Conservation (phyloP, 2,113 vertebrate species). For the Lethenteron reissneri region DNA sequence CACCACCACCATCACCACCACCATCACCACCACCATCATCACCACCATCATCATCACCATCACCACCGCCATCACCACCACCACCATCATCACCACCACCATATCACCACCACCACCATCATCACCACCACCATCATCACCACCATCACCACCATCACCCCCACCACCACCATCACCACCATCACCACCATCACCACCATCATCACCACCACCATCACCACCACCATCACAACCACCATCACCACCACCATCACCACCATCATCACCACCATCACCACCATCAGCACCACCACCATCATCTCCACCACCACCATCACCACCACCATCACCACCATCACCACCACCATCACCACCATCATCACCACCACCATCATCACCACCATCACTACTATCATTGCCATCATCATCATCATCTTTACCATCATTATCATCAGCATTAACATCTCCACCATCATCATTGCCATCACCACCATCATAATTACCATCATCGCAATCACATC, state of each 20-base stretch:
- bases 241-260: not conserved
- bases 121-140: not conserved
- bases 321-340: not conserved
- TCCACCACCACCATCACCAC: not conserved
- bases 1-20: not conserved
- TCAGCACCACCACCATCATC: not conserved
- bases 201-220: not conserved
- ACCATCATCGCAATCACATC: not conserved
- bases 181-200: not conserved
- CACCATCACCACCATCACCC: not conserved
- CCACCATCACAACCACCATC: not conserved
- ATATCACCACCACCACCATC: not conserved
- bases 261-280: not conserved
- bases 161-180: not conserved
- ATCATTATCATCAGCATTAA: not conserved
- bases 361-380: not conserved
- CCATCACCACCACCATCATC: not conserved
- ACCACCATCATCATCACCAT: not conserved
- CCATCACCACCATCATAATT: not conserved
- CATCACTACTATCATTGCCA: not conserved
- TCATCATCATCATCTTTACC: not conserved
- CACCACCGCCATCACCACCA: not conserved
- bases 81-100: not conserved
- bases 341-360: not conserved
- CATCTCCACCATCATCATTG: not conserved